Base-by-base conservation (phyloP, 2,888 invertebrate genomes). In the Sinotaia quadrata region DNA sequence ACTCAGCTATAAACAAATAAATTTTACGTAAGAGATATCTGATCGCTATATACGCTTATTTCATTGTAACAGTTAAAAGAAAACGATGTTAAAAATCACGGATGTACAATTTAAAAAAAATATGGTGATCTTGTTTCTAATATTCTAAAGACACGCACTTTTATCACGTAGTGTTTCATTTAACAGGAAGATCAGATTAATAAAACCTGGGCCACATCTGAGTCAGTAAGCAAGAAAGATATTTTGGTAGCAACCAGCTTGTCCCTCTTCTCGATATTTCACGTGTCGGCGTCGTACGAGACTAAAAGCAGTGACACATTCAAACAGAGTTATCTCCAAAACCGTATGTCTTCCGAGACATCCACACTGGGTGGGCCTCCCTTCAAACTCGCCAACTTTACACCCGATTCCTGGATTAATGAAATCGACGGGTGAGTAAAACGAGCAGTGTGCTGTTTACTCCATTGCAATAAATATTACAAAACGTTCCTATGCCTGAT, bases 381-480 rank as follows among this genome's bases (percentile, higher is more conserved):
- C 12, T 76, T 67, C 76, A 74, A 73, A 36, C 78, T 77, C n/a
- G 66, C 65, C 29, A 81, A 82, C 65, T 82, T 75, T 60, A 75
- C 79, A 12, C 71, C 78, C 4, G 72, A 76, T 29, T 65, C 68
- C 21, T 84, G 84, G 84, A 74, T 67, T 4, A 62, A 68, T 10
- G 69, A 60, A 0, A 65, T 83, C 12, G 77, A 76, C 8, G 75
- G 72, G 44, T 65, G 21, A 21, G 56, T 60, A 8, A 47, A 24
- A 18, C 8, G 18, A 41, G 41, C 41, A 8, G 41, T 12, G 41
- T 41, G 8, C 41, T 18, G 18, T 12, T 18, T 18, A 8, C 18
- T 41, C 41, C 41, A 18, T 18, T 41, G n/a, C n/a, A n/a, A n/a
- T n/a, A n/a, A n/a, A n/a, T n/a, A n/a, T n/a, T n/a, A n/a, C n/a